A percentile compares a stretch with the other conserved stretches of the same genome.
These are phyloP conservation scores for Tyria jacobaeae DNA, from an alignment of 2,888 invertebrate genomes.

Conservation along the genomic window DNA sequence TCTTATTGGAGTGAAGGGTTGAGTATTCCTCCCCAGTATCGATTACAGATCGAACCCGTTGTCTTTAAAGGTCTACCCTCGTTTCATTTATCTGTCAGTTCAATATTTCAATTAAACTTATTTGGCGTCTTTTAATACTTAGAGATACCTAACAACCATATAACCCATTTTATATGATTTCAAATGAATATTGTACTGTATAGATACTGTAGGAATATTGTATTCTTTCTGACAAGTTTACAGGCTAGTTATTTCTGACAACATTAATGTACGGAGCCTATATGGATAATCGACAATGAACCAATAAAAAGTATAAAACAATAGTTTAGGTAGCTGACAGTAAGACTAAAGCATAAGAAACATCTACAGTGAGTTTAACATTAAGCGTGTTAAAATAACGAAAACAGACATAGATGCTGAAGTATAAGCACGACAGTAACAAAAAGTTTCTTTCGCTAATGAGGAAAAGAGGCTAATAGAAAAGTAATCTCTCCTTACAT, in stretches of 20 bases:
- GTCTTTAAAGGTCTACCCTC: constrained; percentile 62
- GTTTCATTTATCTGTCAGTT: constrained; percentile 64
- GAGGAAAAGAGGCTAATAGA: constrained; percentile 19
- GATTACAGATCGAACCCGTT: constrained; percentile 61
- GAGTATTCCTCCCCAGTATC: constrained; percentile 56
- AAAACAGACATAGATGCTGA: neutral
- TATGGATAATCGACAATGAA: too few species aligned
- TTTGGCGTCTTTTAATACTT: constrained; percentile 49
- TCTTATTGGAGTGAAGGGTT: constrained; percentile 59
- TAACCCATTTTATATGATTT: too few species aligned
- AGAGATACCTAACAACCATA: constrained; percentile 26
- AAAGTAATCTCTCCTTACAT: constrained; percentile 21
- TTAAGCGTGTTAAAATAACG: neutral
- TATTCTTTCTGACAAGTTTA: too few species aligned
- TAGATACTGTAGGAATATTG: too few species aligned
- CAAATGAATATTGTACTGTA: too few species aligned
- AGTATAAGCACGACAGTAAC: neutral
- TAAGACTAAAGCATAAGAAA: too few species aligned
- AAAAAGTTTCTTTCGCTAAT: constrained; percentile 12
- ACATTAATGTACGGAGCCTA: too few species aligned
- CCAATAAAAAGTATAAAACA: too few species aligned
- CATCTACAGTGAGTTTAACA: too few species aligned
- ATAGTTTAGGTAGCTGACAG: too few species aligned
- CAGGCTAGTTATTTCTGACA: too few species aligned
- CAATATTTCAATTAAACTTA: constrained; percentile 62